Evolutionary conservation across 2,113 vertebrate species (phyloP), one percentile per base, ranked within the genome.

Genomic region (Macrotus californicus): DNA sequence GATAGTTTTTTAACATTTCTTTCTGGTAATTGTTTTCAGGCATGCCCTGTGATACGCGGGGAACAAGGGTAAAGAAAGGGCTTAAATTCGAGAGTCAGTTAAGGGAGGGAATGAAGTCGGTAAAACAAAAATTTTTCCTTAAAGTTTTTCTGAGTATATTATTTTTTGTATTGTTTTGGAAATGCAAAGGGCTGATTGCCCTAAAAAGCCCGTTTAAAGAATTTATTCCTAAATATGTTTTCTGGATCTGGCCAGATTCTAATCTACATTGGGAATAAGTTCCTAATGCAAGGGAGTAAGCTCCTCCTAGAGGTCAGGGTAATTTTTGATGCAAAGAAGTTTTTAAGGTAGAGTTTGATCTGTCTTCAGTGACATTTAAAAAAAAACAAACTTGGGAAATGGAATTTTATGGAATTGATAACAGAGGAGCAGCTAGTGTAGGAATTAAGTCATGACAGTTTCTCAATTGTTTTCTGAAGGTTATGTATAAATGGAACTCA

Each of bases 151-250:
- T 67, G 85, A 77, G 22, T 50, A 41, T 82, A 34, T 87, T 19
- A 61, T 43, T 69, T 81, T 90, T 91, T 61, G 31, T 80, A 29
- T 70, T 76, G 11, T 72, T 95, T 96, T 86, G 79, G 69, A 66
- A 92, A 86, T 54, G 10, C 18, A 43, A 87, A 75, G 31, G 19
- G 83, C 1, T 54, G 39, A 89, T 29, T 11, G n/a, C 6, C 56
- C 31, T 39, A 64, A 73, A 91, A 48, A 61, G 0, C 4, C 6
- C 0, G 67, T 69, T 66, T 48, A 16, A 72, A 81, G 69, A 5
- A 46, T 69, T 93, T 86, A 76, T 66, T 75, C 13, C 43, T 81
- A 69, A 85, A 89, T 50, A 86, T 41, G 79, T 39, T 73, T 93
- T 91, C 41, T 69, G 43, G 24, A 82, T 79, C 31, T 91, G 31